Percentiles rank a stretch among this genome's conserved stretches.
Evolutionary conservation across 2,113 vertebrate genomes (phyloP).

Genomic region (Rattus norvegicus): DNA sequence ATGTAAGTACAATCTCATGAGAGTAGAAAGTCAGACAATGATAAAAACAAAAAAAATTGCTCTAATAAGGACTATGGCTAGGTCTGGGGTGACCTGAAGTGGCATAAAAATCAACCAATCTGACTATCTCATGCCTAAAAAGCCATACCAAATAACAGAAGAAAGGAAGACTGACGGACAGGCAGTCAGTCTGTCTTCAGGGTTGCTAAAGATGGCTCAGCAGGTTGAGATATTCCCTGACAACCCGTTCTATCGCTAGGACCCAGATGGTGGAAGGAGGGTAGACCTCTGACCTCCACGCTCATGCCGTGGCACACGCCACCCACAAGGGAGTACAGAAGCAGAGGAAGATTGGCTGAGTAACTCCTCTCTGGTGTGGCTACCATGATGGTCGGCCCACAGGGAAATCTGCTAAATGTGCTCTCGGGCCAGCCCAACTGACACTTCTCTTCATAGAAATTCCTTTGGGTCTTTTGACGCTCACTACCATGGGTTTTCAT

Average conservation of each 20-base stretch:
- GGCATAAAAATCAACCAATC: neutral
- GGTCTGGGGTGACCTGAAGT: neutral
- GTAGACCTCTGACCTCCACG: no score
- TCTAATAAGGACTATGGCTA: neutral
- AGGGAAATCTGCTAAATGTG: neutral
- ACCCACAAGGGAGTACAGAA: no score
- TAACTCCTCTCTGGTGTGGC: neutral
- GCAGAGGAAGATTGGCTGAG: neutral
- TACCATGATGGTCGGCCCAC: neutral
- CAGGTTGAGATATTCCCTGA: neutral
- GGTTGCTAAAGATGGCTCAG: neutral
- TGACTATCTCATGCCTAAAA: neutral
- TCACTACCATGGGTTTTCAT: neutral
- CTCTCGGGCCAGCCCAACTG: conserved; percentile 23
- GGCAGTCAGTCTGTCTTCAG: neutral
- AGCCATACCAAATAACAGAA: neutral
- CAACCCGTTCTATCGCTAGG: neutral
- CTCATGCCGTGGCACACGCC: neutral
- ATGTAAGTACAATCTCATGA: neutral
- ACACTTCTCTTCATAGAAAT: neutral
- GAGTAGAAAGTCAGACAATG: neutral
- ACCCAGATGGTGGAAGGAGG: neutral
- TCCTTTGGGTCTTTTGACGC: neutral
- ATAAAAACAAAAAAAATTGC: neutral
- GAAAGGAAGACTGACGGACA: neutral